These are phyloP conservation scores for Xenentodon cancila DNA, from an alignment of 2,797 vertebrate species.

Conservation along the genomic window DNA sequence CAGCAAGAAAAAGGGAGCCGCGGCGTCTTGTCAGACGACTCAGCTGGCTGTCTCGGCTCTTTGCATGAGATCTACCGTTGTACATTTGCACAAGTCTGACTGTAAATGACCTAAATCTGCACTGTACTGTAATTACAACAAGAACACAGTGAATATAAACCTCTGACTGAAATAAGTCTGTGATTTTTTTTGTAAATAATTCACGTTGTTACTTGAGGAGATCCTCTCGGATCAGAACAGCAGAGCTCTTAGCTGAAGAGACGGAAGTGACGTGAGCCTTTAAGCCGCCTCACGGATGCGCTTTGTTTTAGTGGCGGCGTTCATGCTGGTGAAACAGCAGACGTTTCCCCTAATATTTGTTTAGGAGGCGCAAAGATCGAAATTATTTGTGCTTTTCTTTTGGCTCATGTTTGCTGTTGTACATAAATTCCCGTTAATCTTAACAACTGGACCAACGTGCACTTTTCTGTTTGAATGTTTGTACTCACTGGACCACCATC, in stretches of 20 bases:
- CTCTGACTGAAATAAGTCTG: slow-evolving; percentile 54
- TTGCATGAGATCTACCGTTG: slow-evolving; percentile 66
- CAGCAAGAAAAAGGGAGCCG: slow-evolving; percentile 6
- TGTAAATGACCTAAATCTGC: slow-evolving; percentile 52
- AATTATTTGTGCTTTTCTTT: no score
- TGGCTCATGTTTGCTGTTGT: no score
- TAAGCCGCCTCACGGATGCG: neutral
- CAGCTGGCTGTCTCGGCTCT: slow-evolving; percentile 52
- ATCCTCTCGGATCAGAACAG: slow-evolving; percentile 68
- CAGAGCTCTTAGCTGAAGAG: neutral
- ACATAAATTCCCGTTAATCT: no score
- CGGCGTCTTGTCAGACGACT: slow-evolving; percentile 40
- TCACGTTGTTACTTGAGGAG: slow-evolving; percentile 23
- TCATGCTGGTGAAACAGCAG: no score
- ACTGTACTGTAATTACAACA: slow-evolving; percentile 62
- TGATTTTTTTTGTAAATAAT: slow-evolving; percentile 68
- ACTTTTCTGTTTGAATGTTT: no score
- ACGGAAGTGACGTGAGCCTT: neutral
- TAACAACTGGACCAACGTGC: no score
- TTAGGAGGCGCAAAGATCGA: no score
- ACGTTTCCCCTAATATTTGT: no score
- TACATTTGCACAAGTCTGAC: slow-evolving; percentile 51
- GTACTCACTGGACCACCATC: no score
- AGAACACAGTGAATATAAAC: slow-evolving; percentile 45
- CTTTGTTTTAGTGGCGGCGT: no score